Base-by-base conservation (phyloP, 2,797 vertebrate species). In the Anas acuta region DNA sequence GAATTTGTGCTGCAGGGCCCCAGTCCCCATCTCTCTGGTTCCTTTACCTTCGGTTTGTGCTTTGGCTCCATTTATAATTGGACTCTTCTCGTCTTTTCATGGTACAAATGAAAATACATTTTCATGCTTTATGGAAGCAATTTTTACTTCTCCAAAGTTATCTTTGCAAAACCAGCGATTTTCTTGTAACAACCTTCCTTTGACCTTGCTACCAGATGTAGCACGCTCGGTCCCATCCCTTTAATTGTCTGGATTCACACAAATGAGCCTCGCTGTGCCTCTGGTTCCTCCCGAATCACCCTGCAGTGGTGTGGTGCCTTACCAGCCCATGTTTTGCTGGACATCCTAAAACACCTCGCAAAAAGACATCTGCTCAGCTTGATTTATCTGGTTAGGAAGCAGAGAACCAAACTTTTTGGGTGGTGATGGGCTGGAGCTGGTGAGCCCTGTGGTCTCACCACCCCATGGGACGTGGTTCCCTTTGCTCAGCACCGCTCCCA, bases 141-240 rank as follows among this genome's bases (percentile, higher is more conserved):
- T 84, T 92, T 79, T 91, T 61, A 13, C 28, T 89, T 82, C 64
- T 87, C 64, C 22, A 28, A 83, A 82, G 62, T 84, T 90, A 79
- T 76, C 90, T 86, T 71, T 62, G 74, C 87, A 77, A 89, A 58
- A 62, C 56, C 80, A 61, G 60, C 77, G 28, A 33, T 80, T 93
- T 91, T 51, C 65, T 37, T 49, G 3, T 9, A 33, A 72, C 80
- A 92, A 95, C 90, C 95, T 96, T 95, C 71, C 70, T 91, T 74
- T 92, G 92, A 94, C 95, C 89, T 92, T 96, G 89, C 60, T 91
- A 13, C 54, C 51, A 89, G 73, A 26, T 33, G 8, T 5, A 62
- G 58, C 83, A 72, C 60, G 84, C 49, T 65, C 82, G 26, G 8
- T 15, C 60, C 91, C 80, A 76, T 64, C 83, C 85, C 39, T 57